Evolutionary conservation across 92 coral and sea anemone species (phyloP).

Genomic region (Palythoa grandiflora): DNA sequence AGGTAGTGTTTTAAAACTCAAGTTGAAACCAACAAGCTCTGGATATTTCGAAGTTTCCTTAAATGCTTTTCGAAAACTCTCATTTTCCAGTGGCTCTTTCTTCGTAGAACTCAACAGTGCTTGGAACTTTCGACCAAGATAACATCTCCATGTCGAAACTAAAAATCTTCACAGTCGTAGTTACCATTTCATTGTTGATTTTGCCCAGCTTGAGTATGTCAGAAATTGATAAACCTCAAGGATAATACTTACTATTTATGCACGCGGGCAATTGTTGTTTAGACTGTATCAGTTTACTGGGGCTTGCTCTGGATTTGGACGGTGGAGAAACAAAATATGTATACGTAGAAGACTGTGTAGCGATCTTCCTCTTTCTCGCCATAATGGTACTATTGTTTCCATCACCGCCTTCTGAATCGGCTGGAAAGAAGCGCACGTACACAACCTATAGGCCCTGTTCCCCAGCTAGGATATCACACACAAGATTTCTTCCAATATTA

Average conservation of each 20-base stretch:
- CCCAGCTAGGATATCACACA: conserved; percentile 38
- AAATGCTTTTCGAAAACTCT: conserved; percentile 54
- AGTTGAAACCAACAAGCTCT: conserved; percentile 51
- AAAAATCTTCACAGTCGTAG: conserved; percentile 35
- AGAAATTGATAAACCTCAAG: conserved; percentile 21
- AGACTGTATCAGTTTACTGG: not conserved
- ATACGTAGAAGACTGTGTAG: conserved; percentile 5
- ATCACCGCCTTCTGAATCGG: not conserved
- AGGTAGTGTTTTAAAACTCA: conserved; percentile 64
- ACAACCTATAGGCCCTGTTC: not conserved
- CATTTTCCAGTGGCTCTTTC: conserved; percentile 44
- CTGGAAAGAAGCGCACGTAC: too few relatives aligned
- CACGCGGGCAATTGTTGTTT: not conserved
- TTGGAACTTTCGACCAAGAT: conserved; percentile 51
- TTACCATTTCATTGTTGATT: conserved; percentile 1
- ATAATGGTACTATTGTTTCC: not conserved
- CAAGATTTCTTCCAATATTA: not conserved
- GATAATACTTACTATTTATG: conserved; percentile 7
- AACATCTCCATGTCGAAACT: conserved; percentile 61
- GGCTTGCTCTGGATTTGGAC: not conserved
- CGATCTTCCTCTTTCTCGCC: not conserved
- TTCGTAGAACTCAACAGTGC: conserved; percentile 46
- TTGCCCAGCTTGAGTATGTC: conserved; percentile 43
- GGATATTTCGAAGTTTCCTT: conserved; percentile 39
- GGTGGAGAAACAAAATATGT: not conserved